A percentile compares a stretch with the other conserved stretches of the same genome.
Evolutionary conservation across 2,888 invertebrate genomes (phyloP).

Genomic region (Gastracanthus pulcherrimus): DNA sequence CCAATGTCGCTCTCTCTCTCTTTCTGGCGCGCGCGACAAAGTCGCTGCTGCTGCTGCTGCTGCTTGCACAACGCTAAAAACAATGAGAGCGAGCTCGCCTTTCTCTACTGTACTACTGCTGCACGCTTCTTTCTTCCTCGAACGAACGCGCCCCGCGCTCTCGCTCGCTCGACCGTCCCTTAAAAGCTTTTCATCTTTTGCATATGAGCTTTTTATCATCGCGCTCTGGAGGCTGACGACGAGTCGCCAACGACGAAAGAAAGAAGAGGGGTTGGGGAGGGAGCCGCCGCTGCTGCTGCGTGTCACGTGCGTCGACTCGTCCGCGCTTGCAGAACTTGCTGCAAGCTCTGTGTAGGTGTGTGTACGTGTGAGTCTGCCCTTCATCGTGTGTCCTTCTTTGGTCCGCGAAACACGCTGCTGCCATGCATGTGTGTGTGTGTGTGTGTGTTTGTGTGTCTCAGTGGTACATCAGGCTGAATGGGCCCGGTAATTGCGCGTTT

Average conservation of each 20-base stretch:
- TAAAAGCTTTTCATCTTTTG: constrained; percentile 76
- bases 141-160: constrained; percentile 48
- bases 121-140: constrained; percentile 50
- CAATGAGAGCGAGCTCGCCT: constrained; percentile 59
- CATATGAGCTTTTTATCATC: constrained; percentile 75
- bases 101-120: constrained; percentile 38
- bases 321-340: constrained; percentile 51
- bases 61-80: constrained; percentile 60
- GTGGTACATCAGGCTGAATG: constrained; percentile 75
- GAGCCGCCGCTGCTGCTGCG: constrained; percentile 49
- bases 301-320: constrained; percentile 66
- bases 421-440: constrained; percentile 24
- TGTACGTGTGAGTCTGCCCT: constrained; percentile 14
- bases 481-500: constrained; percentile 76
- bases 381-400: constrained; percentile 52
- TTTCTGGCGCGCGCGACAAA: constrained; percentile 50
- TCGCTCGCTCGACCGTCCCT: constrained; percentile 64
- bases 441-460: constrained; percentile 65
- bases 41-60: no score
- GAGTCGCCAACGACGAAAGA: constrained; percentile 62
- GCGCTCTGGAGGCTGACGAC: constrained; percentile 60
- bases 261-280: constrained; percentile 39
- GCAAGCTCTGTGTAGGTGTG: constrained; percentile 4
- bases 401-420: constrained; percentile 56
- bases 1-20: background rate